These are phyloP conservation scores for Coryphaenoides rupestris DNA, from an alignment of 2,113 vertebrate genomes.

Conservation along the genomic window DNA sequence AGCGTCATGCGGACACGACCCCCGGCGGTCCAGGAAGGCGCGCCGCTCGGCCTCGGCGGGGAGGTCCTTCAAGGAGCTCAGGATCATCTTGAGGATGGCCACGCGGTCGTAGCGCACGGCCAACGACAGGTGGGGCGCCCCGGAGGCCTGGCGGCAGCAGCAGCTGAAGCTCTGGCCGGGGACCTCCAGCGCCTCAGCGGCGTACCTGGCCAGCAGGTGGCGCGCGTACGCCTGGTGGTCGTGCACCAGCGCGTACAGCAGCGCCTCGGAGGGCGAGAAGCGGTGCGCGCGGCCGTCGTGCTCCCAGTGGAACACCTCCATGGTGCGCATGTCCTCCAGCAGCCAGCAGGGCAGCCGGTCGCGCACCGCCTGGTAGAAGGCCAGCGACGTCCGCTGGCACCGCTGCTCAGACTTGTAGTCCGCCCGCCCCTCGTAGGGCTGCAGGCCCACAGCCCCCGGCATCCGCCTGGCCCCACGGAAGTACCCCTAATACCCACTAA, in stretches of 20 bases:
- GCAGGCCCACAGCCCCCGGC: constrained; percentile 71
- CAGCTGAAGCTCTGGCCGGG: constrained; percentile 85
- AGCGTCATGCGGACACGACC: constrained; percentile 76
- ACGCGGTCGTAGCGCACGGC: constrained; percentile 89
- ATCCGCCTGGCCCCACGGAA: constrained; percentile 45
- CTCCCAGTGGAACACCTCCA: constrained; percentile 93
- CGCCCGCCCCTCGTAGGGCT: constrained; percentile 39
- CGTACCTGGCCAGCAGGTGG: constrained; percentile 80
- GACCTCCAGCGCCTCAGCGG: constrained; percentile 71
- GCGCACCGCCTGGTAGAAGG: constrained; percentile 90
- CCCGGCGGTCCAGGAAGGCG: constrained; percentile 72
- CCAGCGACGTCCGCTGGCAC: constrained; percentile 86
- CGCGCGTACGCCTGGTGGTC: constrained; percentile 88
- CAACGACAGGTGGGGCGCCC: constrained; percentile 78
- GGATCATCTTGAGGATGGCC: constrained; percentile 77
- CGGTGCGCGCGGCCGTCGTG: constrained; percentile 80
- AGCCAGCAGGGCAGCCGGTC: constrained; percentile 87
- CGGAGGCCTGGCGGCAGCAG: constrained; percentile 67
- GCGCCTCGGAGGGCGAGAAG: constrained; percentile 86
- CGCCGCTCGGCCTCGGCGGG: constrained; percentile 32
- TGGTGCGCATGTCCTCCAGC: constrained; percentile 90
- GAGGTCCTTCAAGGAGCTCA: constrained; percentile 70
- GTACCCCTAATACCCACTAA: not conserved
- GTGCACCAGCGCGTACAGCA: constrained; percentile 91
- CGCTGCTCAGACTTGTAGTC: constrained; percentile 81